These are phyloP conservation scores for Macrophya annulata DNA, from an alignment of 2,888 invertebrate species.

Conservation along the genomic window DNA sequence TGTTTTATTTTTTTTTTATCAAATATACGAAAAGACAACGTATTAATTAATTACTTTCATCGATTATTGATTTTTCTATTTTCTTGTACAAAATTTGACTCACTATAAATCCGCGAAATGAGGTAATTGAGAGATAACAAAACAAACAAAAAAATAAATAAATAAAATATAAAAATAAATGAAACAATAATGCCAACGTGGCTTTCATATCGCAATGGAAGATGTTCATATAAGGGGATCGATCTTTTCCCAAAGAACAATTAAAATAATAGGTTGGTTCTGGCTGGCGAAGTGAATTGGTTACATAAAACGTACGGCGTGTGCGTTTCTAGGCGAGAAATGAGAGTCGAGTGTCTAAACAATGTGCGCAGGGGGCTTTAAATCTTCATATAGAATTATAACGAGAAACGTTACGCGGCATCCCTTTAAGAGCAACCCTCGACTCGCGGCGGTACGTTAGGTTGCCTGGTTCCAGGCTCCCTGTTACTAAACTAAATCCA, in stretches of 20 bases:
- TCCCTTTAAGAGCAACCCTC: slow-evolving; percentile 1
- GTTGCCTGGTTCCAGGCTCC: slow-evolving; percentile 42
- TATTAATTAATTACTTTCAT: not conserved
- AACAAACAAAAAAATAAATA: no score
- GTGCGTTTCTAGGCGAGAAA: slow-evolving; percentile 2
- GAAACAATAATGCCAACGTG: no score
- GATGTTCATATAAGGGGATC: not conserved
- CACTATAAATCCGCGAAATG: not conserved
- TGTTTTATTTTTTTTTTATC: not conserved
- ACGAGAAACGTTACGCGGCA: not conserved
- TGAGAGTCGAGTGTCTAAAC: not conserved
- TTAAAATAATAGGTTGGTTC: slow-evolving; percentile 26
- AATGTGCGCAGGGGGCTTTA: slow-evolving; percentile 1
- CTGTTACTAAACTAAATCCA: not conserved
- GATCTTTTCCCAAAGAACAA: not conserved
- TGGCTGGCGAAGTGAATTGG: slow-evolving; percentile 32
- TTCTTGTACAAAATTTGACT: not conserved
- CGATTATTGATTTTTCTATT: not conserved
- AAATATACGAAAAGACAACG: no score
- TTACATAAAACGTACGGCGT: slow-evolving; percentile 28
- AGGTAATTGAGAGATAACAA: not conserved
- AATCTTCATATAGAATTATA: slow-evolving; percentile 6
- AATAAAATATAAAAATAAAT: not conserved
- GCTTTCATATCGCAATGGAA: no score
- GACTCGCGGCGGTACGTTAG: not conserved